Conservation (phyloP, 2,797 vertebrate species). For the Malurus splendens region DNA sequence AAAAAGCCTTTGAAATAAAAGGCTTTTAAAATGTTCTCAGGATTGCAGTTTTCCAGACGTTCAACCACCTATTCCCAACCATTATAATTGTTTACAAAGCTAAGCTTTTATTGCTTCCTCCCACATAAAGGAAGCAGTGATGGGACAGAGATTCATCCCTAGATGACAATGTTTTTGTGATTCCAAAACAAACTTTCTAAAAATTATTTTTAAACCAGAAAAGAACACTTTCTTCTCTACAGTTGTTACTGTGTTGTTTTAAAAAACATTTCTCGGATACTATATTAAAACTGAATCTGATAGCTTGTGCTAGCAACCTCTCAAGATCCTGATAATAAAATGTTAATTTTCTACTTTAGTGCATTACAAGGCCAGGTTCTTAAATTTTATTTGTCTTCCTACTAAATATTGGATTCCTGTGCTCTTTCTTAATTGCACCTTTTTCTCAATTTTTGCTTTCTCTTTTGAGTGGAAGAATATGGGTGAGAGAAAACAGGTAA, state of each 20-base stretch:
- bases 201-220: slow-evolving; percentile 18
- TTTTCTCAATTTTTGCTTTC: not conserved
- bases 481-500: not conserved
- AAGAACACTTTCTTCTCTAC: not conserved
- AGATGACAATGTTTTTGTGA: slow-evolving; percentile 31
- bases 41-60: slow-evolving; percentile 14
- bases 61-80: slow-evolving; percentile 10
- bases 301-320: not conserved
- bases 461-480: not conserved
- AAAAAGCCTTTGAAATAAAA: slow-evolving; percentile 39
- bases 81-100: slow-evolving; percentile 34
- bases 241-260: not conserved
- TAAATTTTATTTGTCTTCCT: not conserved
- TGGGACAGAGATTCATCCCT: slow-evolving; percentile 36
- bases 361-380: not conserved
- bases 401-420: not conserved
- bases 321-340: not conserved
- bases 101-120: slow-evolving; percentile 46
- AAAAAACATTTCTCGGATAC: not conserved
- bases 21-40: not conserved
- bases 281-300: not conserved
- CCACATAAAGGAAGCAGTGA: slow-evolving; percentile 46
- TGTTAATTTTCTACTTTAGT: not conserved
- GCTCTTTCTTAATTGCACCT: not conserved
- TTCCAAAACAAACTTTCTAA: slow-evolving; percentile 43